Percentiles rank a stretch among this genome's conserved stretches.
These are phyloP conservation scores for Blomia tropicalis DNA, from an alignment of 2,888 invertebrate genomes.

Conservation along the genomic window DNA sequence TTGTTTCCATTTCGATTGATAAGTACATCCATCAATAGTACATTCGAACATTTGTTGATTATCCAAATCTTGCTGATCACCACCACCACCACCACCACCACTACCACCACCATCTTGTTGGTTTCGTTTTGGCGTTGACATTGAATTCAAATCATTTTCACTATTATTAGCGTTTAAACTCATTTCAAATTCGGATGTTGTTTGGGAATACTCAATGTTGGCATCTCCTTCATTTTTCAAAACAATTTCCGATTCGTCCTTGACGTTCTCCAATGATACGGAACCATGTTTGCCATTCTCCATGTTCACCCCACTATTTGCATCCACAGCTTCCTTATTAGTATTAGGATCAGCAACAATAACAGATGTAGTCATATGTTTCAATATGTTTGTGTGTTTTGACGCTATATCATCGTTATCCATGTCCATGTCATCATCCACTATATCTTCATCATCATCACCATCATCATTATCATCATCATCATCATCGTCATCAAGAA, in stretches of 20 bases:
- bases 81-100: not conserved
- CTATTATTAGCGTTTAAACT: not conserved
- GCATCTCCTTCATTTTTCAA: too few species aligned
- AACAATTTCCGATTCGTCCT: too few species aligned
- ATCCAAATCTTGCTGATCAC: not conserved
- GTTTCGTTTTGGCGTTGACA: too few species aligned
- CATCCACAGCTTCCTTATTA: too few species aligned
- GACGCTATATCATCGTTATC: not conserved
- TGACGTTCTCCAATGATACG: too few species aligned
- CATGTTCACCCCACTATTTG: too few species aligned
- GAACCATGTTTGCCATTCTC: too few species aligned
- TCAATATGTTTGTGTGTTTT: not conserved
- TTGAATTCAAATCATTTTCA: too few species aligned
- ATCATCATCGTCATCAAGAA: too few species aligned
- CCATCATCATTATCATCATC: not conserved
- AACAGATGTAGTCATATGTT: too few species aligned
- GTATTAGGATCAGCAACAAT: too few species aligned
- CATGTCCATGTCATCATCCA: not conserved
- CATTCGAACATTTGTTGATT: too few species aligned
- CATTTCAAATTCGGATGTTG: not conserved
- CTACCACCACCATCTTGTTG: not conserved
- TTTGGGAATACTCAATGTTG: not conserved
- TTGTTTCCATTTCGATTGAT: conserved; percentile 17
- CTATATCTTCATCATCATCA: not conserved
- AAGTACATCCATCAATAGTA: conserved; percentile 18